Evolutionary conservation across 2,113 vertebrate species (phyloP).

Genomic region (Pycnonotus jocosus): DNA sequence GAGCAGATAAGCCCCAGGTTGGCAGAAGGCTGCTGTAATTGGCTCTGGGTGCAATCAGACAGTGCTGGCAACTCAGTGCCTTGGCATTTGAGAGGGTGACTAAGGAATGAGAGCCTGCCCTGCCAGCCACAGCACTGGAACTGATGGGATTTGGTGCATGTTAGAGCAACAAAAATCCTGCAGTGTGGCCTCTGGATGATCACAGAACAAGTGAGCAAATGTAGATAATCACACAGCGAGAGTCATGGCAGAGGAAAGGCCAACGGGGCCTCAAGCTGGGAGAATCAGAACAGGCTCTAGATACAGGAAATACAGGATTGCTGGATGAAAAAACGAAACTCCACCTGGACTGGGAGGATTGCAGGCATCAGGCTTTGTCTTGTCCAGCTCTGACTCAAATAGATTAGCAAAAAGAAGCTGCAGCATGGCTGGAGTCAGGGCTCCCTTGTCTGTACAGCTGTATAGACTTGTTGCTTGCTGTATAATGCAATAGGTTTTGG

Average conservation of each 20-base stretch:
- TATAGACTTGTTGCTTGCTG: not conserved
- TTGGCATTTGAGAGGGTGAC: constrained; percentile 28
- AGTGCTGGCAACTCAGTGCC: not conserved
- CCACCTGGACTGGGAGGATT: not conserved
- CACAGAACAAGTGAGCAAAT: constrained; percentile 27
- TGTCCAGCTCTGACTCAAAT: not conserved
- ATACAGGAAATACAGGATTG: not conserved
- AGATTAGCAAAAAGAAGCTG: not conserved
- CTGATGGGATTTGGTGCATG: constrained; percentile 35
- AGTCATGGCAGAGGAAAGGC: not conserved
- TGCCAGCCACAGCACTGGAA: constrained; percentile 28
- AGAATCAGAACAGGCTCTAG: not conserved
- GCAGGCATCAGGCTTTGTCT: not conserved
- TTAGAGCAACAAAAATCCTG: not conserved
- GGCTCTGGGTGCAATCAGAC: constrained; percentile 26
- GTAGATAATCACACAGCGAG: not conserved
- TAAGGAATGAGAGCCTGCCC: not conserved
- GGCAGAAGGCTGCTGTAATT: constrained; percentile 48
- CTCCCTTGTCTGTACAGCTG: not conserved
- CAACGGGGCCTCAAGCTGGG: not conserved
- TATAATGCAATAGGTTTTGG: not conserved
- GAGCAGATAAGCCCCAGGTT: constrained; percentile 24
- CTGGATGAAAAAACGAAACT: not conserved
- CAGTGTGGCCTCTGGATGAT: constrained; percentile 5
- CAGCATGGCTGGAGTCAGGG: not conserved